Conservation (phyloP, 2,113 vertebrate genomes). For the Dasyurus viverrinus region DNA sequence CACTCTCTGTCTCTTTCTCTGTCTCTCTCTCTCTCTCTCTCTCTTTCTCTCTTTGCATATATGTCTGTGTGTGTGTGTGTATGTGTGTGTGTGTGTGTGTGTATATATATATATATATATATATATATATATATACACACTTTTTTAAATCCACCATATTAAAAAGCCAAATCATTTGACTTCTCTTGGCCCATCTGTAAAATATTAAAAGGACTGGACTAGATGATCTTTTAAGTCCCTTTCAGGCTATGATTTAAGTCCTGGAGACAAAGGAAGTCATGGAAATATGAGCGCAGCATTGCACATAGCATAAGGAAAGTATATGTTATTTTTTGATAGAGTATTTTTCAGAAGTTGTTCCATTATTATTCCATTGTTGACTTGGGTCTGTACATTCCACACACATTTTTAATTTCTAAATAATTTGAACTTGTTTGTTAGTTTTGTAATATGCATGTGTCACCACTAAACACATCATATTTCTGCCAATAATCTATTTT, state of each 20-base stretch:
- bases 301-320: fast-evolving
- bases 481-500: background rate
- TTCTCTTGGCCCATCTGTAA: background rate
- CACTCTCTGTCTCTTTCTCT: too few relatives aligned
- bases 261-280: background rate
- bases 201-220: background rate
- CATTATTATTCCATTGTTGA: background rate
- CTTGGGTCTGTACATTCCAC: background rate
- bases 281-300: too few relatives aligned
- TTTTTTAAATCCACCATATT: background rate
- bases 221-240: background rate
- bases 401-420: background rate
- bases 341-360: background rate
- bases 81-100: too few relatives aligned
- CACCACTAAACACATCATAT: background rate
- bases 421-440: background rate
- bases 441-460: background rate
- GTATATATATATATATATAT: too few relatives aligned
- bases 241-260: background rate
- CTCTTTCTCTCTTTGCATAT: too few relatives aligned
- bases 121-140: too few relatives aligned
- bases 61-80: too few relatives aligned
- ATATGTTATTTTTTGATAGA: background rate
- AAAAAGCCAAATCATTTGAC: background rate
- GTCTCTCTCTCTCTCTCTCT: too few relatives aligned